Base-by-base conservation (phyloP, 2,888 invertebrate genomes). In the Acrobasis consociella region DNA sequence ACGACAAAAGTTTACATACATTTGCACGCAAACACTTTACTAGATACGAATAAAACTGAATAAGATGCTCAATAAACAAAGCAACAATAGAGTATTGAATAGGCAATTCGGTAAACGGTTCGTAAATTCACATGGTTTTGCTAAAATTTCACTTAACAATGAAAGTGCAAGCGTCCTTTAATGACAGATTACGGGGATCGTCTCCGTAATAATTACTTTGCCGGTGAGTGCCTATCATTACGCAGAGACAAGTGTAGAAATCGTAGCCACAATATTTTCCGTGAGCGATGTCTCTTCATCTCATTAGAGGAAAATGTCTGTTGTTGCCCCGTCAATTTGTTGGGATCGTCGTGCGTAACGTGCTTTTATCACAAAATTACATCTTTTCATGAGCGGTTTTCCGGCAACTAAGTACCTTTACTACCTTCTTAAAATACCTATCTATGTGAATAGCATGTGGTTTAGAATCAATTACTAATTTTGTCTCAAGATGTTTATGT, bases 261-360 rank as follows among this genome's bases (percentile, higher is more conserved):
- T 80, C 75, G 65, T 50, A 64, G 66, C 67, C 64, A 63, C 67
- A 70, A 73, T 77, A 72, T 75, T 76, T 77, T 73, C 75, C 73
- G 74, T 69, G 72, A 74, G 77, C 72, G 72, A 73, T 73, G 73
- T 71, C 72, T 71, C 69, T 77, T 78, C 74, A 74, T 80, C 76
- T 80, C 80, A 81, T 84, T 84, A 80, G 75, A 73, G 80, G 80
- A 80, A 82, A 85, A 82, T 70, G 68, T 72, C 74, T 74, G 77
- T 75, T 74, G 76, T 77, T 74, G 63, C 72, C 65, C 64, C 66
- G 67, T 67, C 46, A 64, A 70, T 67, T 64, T 67, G 71, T 73
- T 69, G 77, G 77, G 82, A 66, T 71, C 77, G 80, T 63, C 59
- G 63, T 64, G 81, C 83, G 83, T 81, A 76, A 83, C 81, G 75